A percentile compares a stretch with the other conserved stretches of the same genome.
phyloP scores from a whole-genome alignment of 2,888 invertebrate genomes.

The Tenthredo distinguenda region DNA sequence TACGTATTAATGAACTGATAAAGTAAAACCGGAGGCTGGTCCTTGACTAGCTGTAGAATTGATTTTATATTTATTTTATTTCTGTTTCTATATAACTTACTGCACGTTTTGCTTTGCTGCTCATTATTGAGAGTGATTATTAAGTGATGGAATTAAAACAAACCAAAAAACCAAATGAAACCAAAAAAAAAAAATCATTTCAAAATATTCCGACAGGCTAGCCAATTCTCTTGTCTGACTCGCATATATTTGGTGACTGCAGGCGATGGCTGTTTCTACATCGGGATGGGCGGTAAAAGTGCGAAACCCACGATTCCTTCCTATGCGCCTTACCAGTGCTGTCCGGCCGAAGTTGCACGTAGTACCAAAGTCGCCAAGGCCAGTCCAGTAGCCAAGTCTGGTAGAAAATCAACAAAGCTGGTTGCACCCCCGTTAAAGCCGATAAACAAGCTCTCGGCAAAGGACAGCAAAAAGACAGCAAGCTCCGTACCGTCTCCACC shows the following conservation, averaged over 20 bases:
- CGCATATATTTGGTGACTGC: conserved; percentile 92
- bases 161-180: conserved; percentile 7
- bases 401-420: conserved; percentile 61
- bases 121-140: conserved; percentile 65
- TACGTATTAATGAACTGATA: conserved; percentile 15
- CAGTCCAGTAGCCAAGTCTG: conserved; percentile 74
- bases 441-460: conserved; percentile 77
- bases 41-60: conserved; percentile 54
- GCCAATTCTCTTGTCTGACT: conserved; percentile 69
- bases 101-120: conserved; percentile 73
- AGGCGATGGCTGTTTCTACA: conserved; percentile 98
- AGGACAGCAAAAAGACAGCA: conserved; percentile 77
- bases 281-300: conserved; percentile 94
- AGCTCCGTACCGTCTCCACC: conserved; percentile 59
- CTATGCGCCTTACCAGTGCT: conserved; percentile 95
- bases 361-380: conserved; percentile 90
- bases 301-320: conserved; percentile 86
- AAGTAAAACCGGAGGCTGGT: conserved; percentile 62
- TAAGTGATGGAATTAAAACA: conserved; percentile 57
- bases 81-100: conserved; percentile 47
- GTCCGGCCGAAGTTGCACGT: conserved; percentile 91
- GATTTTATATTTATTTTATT: conserved; percentile 33
- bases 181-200: conserved; percentile 46
- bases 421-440: conserved; percentile 70
- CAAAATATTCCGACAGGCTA: conserved; percentile 56